These are phyloP conservation scores for Limulus polyphemus DNA, from an alignment of 2,888 invertebrate genomes.

Conservation along the genomic window DNA sequence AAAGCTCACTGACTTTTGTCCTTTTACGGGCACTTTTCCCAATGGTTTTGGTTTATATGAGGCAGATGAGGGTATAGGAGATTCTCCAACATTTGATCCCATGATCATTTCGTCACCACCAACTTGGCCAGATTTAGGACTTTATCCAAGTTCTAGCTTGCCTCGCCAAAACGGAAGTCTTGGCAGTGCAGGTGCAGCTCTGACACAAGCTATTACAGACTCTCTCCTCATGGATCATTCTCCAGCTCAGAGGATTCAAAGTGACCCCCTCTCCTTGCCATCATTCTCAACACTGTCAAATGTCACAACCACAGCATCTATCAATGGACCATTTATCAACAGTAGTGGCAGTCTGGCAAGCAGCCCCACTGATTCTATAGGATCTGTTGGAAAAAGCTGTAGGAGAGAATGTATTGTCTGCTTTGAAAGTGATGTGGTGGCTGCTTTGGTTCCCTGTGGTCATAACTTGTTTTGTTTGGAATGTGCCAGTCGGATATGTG, in stretches of 20 bases:
- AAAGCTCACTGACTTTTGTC: slow-evolving; percentile 25
- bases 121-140: slow-evolving; percentile 32
- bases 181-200: slow-evolving; percentile 26
- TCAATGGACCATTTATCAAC: no score
- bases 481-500: slow-evolving; percentile 62
- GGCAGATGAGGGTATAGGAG: slow-evolving; percentile 36
- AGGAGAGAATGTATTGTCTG: slow-evolving; percentile 59
- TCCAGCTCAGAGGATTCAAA: slow-evolving; percentile 36
- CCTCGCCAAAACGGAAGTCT: slow-evolving; percentile 31
- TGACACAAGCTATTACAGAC: slow-evolving; percentile 23
- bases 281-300: slow-evolving; percentile 13
- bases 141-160: slow-evolving; percentile 30
- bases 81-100: slow-evolving; percentile 36
- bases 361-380: slow-evolving; percentile 26
- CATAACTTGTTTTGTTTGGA: slow-evolving; percentile 91
- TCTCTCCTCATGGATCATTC: slow-evolving; percentile 33
- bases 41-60: slow-evolving; percentile 33
- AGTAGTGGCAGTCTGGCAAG: slow-evolving; percentile 33
- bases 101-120: slow-evolving; percentile 23
- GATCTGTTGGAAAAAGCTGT: slow-evolving; percentile 19
- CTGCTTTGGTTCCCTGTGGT: slow-evolving; percentile 84
- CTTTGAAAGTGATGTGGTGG: slow-evolving; percentile 73
- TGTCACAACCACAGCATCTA: neutral
- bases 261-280: slow-evolving; percentile 33
- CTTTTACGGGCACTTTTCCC: neutral